A percentile compares a stretch with the other conserved stretches of the same genome.
phyloP scores from a whole-genome alignment of 2,113 vertebrate species.

The Tachuris rubrigastra region DNA sequence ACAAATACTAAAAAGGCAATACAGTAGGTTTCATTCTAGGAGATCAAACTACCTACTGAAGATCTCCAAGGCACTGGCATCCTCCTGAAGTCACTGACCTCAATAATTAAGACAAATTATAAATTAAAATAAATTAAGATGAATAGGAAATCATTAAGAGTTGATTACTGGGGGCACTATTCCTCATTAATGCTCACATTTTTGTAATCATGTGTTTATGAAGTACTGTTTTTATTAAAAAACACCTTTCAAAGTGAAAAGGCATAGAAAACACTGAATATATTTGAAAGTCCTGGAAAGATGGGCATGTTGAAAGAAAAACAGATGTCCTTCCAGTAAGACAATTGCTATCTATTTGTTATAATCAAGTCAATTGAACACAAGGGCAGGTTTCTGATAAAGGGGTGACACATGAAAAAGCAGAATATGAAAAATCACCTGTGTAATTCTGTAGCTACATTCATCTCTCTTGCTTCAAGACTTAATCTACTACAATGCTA shows the following conservation, averaged over 20 bases:
- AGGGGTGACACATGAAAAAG: constrained; percentile 17
- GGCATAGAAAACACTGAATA: not conserved
- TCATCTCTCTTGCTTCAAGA: constrained; percentile 36
- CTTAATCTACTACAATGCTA: constrained; percentile 43
- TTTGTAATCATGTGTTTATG: not conserved
- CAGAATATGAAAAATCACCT: constrained; percentile 42
- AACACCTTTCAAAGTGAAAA: constrained; percentile 7
- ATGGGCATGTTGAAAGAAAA: not conserved
- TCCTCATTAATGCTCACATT: not conserved
- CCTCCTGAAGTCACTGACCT: constrained; percentile 50
- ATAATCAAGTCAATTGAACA: constrained; percentile 32
- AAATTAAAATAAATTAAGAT: constrained; percentile 31
- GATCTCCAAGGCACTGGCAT: constrained; percentile 6
- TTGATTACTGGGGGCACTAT: not conserved
- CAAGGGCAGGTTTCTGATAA: constrained; percentile 21
- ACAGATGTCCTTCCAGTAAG: not conserved
- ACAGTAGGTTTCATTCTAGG: constrained; percentile 26
- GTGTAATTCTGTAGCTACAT: constrained; percentile 22
- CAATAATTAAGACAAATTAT: constrained; percentile 39
- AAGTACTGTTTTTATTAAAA: constrained; percentile 23
- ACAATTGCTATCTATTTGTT: constrained; percentile 25
- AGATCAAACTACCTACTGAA: constrained; percentile 7
- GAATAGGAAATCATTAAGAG: constrained; percentile 18
- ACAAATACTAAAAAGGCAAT: constrained; percentile 34
- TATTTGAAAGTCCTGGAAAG: not conserved